phyloP scores from a whole-genome alignment of 2,888 invertebrate species.

The Imbricaverruca yamaguchii region DNA sequence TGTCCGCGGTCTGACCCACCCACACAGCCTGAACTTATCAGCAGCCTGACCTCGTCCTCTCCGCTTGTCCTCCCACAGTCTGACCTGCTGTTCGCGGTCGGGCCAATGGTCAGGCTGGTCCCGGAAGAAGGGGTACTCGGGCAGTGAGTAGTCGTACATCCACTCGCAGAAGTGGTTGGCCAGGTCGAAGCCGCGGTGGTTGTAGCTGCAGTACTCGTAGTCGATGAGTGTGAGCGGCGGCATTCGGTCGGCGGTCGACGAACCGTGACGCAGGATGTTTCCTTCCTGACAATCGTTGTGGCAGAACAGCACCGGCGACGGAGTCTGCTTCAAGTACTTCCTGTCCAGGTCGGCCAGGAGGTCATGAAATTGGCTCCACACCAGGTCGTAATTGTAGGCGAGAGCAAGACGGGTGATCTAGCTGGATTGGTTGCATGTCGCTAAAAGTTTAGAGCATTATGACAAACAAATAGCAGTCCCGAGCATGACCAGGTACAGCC shows the following conservation, averaged over 20 bases:
- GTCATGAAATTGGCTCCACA: no score
- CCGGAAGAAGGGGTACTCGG: constrained; percentile 66
- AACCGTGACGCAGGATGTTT: constrained; percentile 50
- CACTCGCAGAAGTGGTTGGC: constrained; percentile 93
- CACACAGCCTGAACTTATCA: no score
- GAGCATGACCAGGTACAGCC: no score
- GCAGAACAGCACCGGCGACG: constrained; percentile 81
- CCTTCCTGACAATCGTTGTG: constrained; percentile 95
- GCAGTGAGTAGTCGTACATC: constrained; percentile 77
- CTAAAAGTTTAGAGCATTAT: no score
- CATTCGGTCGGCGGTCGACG: constrained; percentile 32
- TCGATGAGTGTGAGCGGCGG: constrained; percentile 70
- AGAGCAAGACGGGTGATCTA: no score
- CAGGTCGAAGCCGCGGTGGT: constrained; percentile 84
- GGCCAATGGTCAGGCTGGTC: constrained; percentile 63
- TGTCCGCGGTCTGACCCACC: no score
- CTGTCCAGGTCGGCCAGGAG: constrained; percentile 38
- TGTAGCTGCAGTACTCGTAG: constrained; percentile 93
- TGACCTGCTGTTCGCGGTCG: constrained; percentile 67
- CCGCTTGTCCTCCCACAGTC: not conserved
- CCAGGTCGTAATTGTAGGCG: no score
- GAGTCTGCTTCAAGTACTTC: constrained; percentile 42
- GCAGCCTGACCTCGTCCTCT: no score
- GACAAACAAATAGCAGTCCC: no score
- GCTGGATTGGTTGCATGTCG: no score